Base-by-base conservation (phyloP, 2,113 vertebrate species). In the Halcyon senegalensis region DNA sequence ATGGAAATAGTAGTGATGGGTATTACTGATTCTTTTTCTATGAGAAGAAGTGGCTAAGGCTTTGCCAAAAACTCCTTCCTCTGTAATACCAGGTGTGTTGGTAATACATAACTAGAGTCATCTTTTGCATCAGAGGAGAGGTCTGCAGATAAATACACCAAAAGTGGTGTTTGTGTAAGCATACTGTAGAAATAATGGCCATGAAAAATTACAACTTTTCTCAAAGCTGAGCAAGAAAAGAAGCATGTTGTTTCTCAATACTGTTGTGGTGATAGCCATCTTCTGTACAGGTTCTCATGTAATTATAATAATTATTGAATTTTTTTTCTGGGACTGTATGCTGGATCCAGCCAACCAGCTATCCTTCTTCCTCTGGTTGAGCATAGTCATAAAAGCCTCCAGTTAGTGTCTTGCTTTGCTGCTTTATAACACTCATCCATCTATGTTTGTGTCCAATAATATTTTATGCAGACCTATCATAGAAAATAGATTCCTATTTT, bases 91-190 rank as follows among this genome's bases (percentile, higher is more conserved):
- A 80, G 5, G 5, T 4, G 19, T 11, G 6, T 70, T 50, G 2
- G 1, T 31, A 86, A 60, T 92, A 66, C 27, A 8, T 5, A 67
- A 4, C 9, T 60, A 73, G 35, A 73, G 58, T 2, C 6, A 77
- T 20, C 8, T 58, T 66, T 44, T 88, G 11, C 10, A 33, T 46
- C 21, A 76, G 18, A 64, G 16, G 41, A 78, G 28, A 50, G 9
- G 6, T 60, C 25, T 88, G 39, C 16, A 28, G 6, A 51, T 39
- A 69, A 46, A 80, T n/a, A 46, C 6, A 55, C 4, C 7, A 37
- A 55, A 76, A 68, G 5, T 1, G 1, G 16, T 55, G 4, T 24
- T 73, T 84, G 21, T 72, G 0, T 23, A 24, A 5, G 2, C 30
- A 46, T 25, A 35, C 20, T 66, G 18, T 21, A 17, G 17, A 39